Conservation (phyloP, 2,113 vertebrate species). For the Serilophus lunatus region DNA sequence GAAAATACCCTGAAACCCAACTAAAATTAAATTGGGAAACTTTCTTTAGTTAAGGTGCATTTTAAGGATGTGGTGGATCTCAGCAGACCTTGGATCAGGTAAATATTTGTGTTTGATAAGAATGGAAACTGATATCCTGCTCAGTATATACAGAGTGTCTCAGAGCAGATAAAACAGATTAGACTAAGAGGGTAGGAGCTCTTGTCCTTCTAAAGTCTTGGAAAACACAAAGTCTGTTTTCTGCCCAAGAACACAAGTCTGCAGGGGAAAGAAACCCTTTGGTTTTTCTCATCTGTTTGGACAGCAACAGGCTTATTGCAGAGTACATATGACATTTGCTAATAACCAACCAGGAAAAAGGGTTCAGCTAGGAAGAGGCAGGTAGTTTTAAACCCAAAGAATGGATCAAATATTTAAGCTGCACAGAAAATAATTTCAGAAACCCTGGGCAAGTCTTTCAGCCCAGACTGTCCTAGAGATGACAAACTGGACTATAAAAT, state of each 20-base stretch:
- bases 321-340: not conserved
- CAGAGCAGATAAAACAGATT: slow-evolving; percentile 12
- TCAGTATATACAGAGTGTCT: slow-evolving; percentile 15
- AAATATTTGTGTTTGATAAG: slow-evolving; percentile 61
- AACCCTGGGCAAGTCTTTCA: not conserved
- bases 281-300: not conserved
- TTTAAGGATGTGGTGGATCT: not conserved
- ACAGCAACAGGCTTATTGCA: not conserved
- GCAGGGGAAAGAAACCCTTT: not conserved
- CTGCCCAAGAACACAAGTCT: not conserved
- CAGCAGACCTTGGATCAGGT: slow-evolving; percentile 40
- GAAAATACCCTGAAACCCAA: not conserved
- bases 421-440: not conserved
- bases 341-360: not conserved
- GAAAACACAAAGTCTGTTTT: not conserved
- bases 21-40: not conserved
- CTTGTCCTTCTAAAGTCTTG: not conserved
- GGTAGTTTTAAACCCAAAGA: not conserved
- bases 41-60: not conserved
- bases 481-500: not conserved
- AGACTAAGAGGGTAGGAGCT: not conserved
- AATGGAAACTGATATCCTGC: slow-evolving; percentile 20
- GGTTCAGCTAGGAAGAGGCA: not conserved
- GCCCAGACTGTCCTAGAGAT: not conserved
- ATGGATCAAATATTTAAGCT: not conserved